phyloP scores from a whole-genome alignment of 2,888 invertebrate species.

The Hololepta plana region DNA sequence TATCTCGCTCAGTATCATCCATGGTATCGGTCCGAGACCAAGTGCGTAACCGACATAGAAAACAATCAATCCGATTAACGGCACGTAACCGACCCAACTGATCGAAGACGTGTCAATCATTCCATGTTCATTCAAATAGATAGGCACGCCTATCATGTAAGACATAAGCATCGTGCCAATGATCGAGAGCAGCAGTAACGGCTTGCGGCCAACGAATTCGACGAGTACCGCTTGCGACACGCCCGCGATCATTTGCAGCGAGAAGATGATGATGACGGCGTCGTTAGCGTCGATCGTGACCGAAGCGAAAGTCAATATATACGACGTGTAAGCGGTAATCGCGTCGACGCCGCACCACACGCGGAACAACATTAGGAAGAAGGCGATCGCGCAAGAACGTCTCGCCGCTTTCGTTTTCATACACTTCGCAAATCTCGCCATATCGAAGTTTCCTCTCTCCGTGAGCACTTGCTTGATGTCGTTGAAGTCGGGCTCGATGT shows the following conservation, averaged over 20 bases:
- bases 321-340: slow-evolving; percentile 37
- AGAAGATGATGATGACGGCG: slow-evolving; percentile 40
- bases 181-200: slow-evolving; percentile 50
- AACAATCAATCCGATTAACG: slow-evolving; percentile 45
- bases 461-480: slow-evolving; percentile 32
- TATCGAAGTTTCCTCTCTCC: slow-evolving; percentile 25
- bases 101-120: slow-evolving; percentile 20
- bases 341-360: slow-evolving; percentile 43
- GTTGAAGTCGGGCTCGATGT: slow-evolving; percentile 41
- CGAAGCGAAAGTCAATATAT: slow-evolving; percentile 33
- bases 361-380: slow-evolving; percentile 47
- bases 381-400: slow-evolving; percentile 33
- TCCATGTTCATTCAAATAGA: slow-evolving; percentile 23
- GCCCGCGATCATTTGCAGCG: slow-evolving; percentile 52
- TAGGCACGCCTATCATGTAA: slow-evolving; percentile 46
- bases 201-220: slow-evolving; percentile 56
- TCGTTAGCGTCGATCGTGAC: slow-evolving; percentile 25
- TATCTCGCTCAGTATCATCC: slow-evolving; percentile 60
- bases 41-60: slow-evolving; percentile 63
- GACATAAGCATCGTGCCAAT: slow-evolving; percentile 46
- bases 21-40: slow-evolving; percentile 69
- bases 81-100: slow-evolving; percentile 44
- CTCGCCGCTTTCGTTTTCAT: slow-evolving; percentile 40
- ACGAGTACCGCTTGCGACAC: slow-evolving; percentile 54
- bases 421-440: slow-evolving; percentile 27